These are phyloP conservation scores for Galaxias olidus DNA, from an alignment of 2,797 vertebrate species.

Conservation along the genomic window DNA sequence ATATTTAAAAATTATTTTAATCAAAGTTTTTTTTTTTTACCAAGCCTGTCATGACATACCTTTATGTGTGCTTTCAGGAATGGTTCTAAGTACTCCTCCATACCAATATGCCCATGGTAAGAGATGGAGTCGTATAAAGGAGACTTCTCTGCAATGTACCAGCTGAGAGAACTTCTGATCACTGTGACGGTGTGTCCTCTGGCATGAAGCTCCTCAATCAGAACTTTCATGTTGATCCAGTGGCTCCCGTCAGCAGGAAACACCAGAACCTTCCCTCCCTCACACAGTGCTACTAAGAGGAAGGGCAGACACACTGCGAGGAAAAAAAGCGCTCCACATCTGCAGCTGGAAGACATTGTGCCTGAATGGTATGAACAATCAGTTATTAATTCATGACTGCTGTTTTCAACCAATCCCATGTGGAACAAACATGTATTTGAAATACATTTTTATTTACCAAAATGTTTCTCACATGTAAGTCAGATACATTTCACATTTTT, in stretches of 20 bases:
- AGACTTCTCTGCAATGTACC: constrained; percentile 28
- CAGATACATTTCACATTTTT: too few species aligned
- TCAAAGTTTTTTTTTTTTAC: too few species aligned
- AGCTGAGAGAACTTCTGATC: constrained; percentile 20
- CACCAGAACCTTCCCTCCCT: constrained; percentile 29
- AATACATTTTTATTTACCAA: too few species aligned
- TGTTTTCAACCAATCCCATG: too few species aligned
- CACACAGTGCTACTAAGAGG: constrained; percentile 1
- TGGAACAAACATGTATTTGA: too few species aligned
- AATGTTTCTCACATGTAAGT: too few species aligned
- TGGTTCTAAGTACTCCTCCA: not conserved
- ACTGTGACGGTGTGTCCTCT: constrained; percentile 30
- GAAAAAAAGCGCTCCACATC: too few species aligned
- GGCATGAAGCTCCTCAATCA: constrained; percentile 29
- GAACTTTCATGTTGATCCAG: constrained; percentile 37
- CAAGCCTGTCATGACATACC: not conserved
- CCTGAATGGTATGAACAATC: too few species aligned
- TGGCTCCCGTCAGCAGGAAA: constrained; percentile 34
- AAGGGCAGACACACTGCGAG: not conserved
- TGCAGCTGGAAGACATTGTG: too few species aligned
- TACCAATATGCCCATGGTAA: not conserved
- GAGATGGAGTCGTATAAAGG: constrained; percentile 29
- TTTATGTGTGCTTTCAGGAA: not conserved
- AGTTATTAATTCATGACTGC: too few species aligned
- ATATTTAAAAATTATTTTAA: too few species aligned